Percentiles rank a stretch among this genome's conserved stretches.
These are phyloP conservation scores for Itoplectis maculator DNA, from an alignment of 2,888 invertebrate genomes.

Conservation along the genomic window DNA sequence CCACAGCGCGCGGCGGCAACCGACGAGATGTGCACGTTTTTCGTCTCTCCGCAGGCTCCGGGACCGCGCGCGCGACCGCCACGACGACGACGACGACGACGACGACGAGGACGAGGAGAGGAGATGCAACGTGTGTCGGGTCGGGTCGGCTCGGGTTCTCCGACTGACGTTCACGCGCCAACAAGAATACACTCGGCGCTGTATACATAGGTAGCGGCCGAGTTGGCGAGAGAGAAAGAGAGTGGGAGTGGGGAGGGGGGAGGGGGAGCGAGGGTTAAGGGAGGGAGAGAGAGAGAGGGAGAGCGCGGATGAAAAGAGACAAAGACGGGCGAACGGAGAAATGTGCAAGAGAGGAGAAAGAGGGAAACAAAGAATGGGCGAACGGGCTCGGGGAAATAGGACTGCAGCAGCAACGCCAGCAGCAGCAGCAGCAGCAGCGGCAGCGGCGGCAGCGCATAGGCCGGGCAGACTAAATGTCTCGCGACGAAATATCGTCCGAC, in stretches of 20 bases:
- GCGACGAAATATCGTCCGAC: not conserved
- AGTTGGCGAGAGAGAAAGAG: not conserved
- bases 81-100: no score
- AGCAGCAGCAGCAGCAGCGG: no score
- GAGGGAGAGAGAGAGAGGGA: not conserved
- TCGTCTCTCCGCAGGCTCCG: not conserved
- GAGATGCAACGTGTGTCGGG: slow-evolving; percentile 27
- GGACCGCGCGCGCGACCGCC: no score
- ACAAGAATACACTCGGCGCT: slow-evolving; percentile 3
- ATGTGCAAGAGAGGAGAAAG: slow-evolving; percentile 12
- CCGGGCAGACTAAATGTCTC: not conserved
- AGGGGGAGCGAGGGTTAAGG: slow-evolving; percentile 12
- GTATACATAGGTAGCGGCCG: not conserved
- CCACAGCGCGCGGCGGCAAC: slow-evolving; percentile 66
- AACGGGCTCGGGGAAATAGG: not conserved
- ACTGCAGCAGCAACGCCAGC: not conserved
- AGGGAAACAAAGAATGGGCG: slow-evolving; percentile 2
- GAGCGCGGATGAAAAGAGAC: not conserved
- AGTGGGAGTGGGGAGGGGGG: slow-evolving; percentile 27
- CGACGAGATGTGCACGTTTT: slow-evolving; percentile 39
- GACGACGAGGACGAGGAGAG: no score
- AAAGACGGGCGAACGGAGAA: not conserved
- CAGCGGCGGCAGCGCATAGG: no score
- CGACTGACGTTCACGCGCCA: slow-evolving; percentile 4
- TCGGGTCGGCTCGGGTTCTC: not conserved